Evolutionary conservation across 1,140 invertebrate species (phyloP), one percentile per base, ranked within the genome.

Genomic region (Akabosia matsudoensis): DNA sequence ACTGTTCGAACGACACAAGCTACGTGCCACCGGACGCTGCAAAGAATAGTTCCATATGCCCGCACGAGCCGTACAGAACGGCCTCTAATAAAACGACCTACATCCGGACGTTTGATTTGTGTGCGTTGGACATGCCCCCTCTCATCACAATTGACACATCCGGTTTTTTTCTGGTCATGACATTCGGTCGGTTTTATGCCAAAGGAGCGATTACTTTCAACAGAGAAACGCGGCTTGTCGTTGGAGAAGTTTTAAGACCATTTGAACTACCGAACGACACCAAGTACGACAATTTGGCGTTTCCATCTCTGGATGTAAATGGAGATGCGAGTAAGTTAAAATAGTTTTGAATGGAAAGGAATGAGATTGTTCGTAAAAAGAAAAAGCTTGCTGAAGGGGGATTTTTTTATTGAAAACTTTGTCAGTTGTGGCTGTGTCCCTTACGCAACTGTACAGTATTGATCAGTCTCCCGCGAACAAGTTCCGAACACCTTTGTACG

Each of bases 111-210:
- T 67, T 67, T 30, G 1, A n/a, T 4, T 67, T 67, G n/a, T 67
- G 61, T 30, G 28, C 24, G 3, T 67, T 67, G 28, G n/a, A 67
- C n/a, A n/a, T 31, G 13, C 61, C 61, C 4, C 61, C 61, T 4
- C 4, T 67, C 2, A 2, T 67, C 28, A 30, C 28, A 7, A 31
- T 30, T 10, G 61, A 67, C n/a, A n/a, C 10, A 7, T 30, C 24
- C 3, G 61, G 61, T 30, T 16, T 2, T 30, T 4, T 67, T 67
- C 4, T 67, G 10, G 26, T 67, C 10, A 28, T 67, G 3, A 67
- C 61, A 13, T 67, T 67, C 31, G 61, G 61, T 30, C 28, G n/a
- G 30, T 67, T 67, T 67, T 67, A 67, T 67, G 61, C 61, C n/a
- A 3, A 31, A 10, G 61, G 61, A 31, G 61, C 28, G 31, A 67